A percentile compares a stretch with the other conserved stretches of the same genome.
Conservation (phyloP, 2,797 vertebrate species). For the Brotula barbata region DNA sequence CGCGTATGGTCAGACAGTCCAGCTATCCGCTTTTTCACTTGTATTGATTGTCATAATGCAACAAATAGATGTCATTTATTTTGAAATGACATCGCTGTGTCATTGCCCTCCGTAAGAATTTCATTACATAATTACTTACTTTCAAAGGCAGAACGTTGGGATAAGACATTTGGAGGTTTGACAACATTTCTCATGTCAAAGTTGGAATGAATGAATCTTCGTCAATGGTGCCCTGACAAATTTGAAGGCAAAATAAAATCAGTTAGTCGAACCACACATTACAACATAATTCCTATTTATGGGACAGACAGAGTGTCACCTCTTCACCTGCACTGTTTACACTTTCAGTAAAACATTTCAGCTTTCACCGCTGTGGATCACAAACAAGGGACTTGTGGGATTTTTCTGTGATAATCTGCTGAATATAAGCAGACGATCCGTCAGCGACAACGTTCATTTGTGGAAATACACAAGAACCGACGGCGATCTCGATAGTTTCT, state of each 20-base stretch:
- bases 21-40: constrained; percentile 73
- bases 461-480: constrained; percentile 27
- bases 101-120: constrained; percentile 26
- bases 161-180: no score
- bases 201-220: no score
- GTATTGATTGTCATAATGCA: constrained; percentile 56
- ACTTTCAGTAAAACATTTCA: constrained; percentile 46
- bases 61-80: constrained; percentile 39
- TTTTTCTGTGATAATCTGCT: constrained; percentile 54
- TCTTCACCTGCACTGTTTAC: constrained; percentile 32
- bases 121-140: neutral
- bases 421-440: constrained; percentile 60
- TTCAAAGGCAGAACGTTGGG: no score
- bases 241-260: constrained; percentile 15
- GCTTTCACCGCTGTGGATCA: constrained; percentile 29
- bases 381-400: constrained; percentile 24
- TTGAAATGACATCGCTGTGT: constrained; percentile 41
- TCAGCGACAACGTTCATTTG: constrained; percentile 26
- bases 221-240: neutral
- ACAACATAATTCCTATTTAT: no score
- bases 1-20: constrained; percentile 78
- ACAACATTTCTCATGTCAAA: no score
- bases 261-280: neutral
- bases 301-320: constrained; percentile 11
- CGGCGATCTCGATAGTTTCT: constrained; percentile 31